phyloP scores from a whole-genome alignment of 2,888 invertebrate species.

The Drosophila neotestacea region DNA sequence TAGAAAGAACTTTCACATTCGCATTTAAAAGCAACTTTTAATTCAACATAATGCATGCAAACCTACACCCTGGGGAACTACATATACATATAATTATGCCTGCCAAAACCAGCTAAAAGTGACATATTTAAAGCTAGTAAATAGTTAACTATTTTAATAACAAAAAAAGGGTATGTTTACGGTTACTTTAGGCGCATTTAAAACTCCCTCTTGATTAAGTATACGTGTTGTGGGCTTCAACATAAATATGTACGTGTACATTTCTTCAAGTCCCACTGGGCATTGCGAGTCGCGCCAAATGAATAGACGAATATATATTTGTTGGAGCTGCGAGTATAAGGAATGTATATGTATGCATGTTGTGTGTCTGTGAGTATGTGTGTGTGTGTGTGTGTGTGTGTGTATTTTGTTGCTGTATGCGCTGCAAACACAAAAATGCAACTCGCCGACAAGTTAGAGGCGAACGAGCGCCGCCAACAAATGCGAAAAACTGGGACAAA shows the following conservation, averaged over 20 bases:
- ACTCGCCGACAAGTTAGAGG: slow-evolving; percentile 76
- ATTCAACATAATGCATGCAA: neutral
- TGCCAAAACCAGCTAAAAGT: too few relatives aligned
- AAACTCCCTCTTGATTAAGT: slow-evolving; percentile 2
- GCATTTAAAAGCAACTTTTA: neutral
- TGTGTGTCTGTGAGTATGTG: slow-evolving; percentile 41
- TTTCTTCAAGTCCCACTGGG: slow-evolving; percentile 36
- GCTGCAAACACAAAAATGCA: slow-evolving; percentile 67
- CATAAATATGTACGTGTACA: slow-evolving; percentile 2
- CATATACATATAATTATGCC: neutral
- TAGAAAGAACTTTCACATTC: neutral
- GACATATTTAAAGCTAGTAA: neutral
- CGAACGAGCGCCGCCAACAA: slow-evolving; percentile 78
- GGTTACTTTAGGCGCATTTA: neutral
- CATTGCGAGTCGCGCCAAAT: slow-evolving; percentile 69
- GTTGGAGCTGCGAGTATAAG: neutral
- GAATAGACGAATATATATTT: slow-evolving; percentile 61
- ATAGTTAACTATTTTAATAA: neutral
- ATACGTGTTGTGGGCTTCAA: slow-evolving; percentile 3
- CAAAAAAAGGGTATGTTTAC: neutral
- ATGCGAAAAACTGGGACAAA: slow-evolving; percentile 85
- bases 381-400: slow-evolving; percentile 23
- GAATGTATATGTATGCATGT: slow-evolving; percentile 40
- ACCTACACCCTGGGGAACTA: neutral
- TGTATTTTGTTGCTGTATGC: slow-evolving; percentile 36